These are phyloP conservation scores for Scortum barcoo DNA, from an alignment of 2,113 vertebrate species.

Conservation along the genomic window DNA sequence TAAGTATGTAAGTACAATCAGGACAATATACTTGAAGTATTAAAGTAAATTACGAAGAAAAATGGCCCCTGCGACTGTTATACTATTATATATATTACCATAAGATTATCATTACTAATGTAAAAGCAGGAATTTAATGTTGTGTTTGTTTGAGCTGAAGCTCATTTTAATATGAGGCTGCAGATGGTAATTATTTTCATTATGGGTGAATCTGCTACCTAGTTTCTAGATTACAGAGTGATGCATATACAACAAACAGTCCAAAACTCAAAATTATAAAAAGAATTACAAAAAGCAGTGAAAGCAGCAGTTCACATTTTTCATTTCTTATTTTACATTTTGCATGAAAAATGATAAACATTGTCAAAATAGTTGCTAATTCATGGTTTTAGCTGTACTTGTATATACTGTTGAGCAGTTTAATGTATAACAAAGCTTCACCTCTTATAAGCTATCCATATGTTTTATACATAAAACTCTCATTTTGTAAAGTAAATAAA, in stretches of 20 bases:
- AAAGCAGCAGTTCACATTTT: not conserved
- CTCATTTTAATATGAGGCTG: not conserved
- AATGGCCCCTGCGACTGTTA: not conserved
- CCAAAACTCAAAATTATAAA: not conserved
- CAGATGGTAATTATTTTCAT: not conserved
- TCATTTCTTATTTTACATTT: not conserved
- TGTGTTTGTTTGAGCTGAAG: not conserved
- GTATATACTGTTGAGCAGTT: not conserved
- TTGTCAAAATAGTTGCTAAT: not conserved
- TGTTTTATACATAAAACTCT: not conserved
- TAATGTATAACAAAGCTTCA: not conserved
- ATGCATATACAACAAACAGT: not conserved
- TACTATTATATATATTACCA: not conserved
- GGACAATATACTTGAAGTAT: not conserved
- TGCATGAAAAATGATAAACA: not conserved
- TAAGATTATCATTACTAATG: not conserved
- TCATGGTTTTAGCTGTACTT: not conserved
- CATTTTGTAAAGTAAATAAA: not conserved
- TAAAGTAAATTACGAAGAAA: not conserved
- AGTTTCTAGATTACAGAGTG: slow-evolving; percentile 8
- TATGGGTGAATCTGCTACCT: not conserved
- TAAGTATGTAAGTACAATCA: not conserved
- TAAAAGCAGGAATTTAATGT: not conserved
- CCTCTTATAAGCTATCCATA: not conserved
- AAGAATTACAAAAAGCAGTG: too few relatives aligned